Conservation (phyloP, 2,113 vertebrate genomes). For the Erythrocercus mccallii region DNA sequence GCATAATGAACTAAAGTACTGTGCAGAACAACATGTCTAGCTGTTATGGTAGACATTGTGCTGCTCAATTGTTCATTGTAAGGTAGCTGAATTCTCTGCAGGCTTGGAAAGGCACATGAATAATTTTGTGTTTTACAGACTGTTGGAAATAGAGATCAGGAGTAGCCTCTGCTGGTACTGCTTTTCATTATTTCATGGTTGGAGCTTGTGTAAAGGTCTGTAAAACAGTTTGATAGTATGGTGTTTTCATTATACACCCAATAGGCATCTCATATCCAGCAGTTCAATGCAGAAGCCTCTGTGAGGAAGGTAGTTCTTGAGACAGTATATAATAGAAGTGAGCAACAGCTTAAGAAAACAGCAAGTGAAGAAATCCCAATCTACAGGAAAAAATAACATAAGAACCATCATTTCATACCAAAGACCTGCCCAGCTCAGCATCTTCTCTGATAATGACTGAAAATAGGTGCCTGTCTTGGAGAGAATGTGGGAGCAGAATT, state of each 20-base stretch:
- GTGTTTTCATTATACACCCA: neutral
- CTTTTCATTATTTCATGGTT: neutral
- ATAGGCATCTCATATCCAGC: neutral
- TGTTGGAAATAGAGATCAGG: neutral
- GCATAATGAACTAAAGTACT: neutral
- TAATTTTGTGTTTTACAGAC: neutral
- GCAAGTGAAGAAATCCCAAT: neutral
- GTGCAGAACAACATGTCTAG: neutral
- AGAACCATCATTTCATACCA: neutral
- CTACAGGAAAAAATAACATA: neutral
- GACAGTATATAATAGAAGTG: neutral
- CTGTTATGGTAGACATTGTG: neutral
- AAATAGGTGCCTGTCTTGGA: neutral
- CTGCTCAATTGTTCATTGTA: neutral
- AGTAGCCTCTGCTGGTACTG: neutral
- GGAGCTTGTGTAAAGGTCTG: neutral
- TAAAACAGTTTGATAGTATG: neutral
- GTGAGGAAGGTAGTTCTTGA: neutral
- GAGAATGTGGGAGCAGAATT: neutral
- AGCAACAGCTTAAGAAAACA: neutral
- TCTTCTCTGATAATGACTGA: neutral
- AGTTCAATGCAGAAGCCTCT: neutral
- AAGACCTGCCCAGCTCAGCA: neutral
- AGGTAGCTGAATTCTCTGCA: neutral
- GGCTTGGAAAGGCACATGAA: neutral